These are phyloP conservation scores for Aix galericulata DNA, from an alignment of 2,113 vertebrate species.

Conservation along the genomic window DNA sequence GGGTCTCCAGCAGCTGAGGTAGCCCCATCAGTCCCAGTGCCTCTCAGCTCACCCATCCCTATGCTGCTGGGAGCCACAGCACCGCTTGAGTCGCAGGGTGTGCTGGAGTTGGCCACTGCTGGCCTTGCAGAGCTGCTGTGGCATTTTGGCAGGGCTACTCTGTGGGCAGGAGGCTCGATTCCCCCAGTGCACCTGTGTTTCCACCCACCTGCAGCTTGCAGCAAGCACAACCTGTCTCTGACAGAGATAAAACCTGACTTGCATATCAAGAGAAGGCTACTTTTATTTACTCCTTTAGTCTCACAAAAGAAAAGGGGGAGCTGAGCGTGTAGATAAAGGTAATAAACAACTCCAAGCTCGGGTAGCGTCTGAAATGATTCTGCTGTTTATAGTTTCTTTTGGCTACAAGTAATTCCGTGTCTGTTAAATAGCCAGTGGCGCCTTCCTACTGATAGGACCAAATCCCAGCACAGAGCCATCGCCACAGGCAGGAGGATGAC, in stretches of 20 bases:
- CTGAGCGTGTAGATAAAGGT: background rate
- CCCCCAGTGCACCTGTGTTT: background rate
- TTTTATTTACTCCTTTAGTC: background rate
- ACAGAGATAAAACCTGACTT: background rate
- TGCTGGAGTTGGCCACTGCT: accelerated
- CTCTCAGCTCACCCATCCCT: background rate
- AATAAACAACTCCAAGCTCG: conserved; percentile 41
- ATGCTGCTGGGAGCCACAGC: accelerated
- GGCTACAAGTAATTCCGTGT: background rate
- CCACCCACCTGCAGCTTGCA: background rate
- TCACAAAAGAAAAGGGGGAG: background rate
- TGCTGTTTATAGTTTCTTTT: conserved; percentile 38
- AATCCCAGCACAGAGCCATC: background rate
- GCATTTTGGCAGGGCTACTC: background rate
- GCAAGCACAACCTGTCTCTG: background rate
- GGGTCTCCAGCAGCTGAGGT: background rate
- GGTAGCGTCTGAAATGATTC: background rate
- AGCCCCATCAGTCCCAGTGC: background rate
- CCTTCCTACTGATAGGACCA: background rate
- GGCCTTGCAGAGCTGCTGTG: accelerated
- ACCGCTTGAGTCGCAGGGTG: accelerated
- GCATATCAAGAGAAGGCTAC: background rate
- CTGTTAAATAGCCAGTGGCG: background rate
- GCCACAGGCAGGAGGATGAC: conserved; percentile 8
- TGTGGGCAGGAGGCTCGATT: background rate